Evolutionary conservation across 2,888 invertebrate species (phyloP), one percentile per base, ranked within the genome.

Genomic region (Dynastes hyllus): DNA sequence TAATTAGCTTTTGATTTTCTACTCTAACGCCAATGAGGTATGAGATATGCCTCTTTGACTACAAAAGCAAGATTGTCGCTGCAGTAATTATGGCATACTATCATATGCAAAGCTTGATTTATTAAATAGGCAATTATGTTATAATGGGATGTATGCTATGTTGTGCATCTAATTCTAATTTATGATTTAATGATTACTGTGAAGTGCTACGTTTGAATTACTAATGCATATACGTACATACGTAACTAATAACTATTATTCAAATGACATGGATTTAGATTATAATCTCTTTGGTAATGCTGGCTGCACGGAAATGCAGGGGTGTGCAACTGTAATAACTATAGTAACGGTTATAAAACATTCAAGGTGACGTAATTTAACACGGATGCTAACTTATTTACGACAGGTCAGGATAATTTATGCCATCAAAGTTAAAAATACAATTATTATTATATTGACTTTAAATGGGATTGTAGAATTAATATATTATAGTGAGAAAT

Each of bases 81-180:
- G 65, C 45, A 67, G 13, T 63, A 32, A 67, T 50, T 45, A 22
- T 50, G 45, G 45, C 37, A n/a, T 37, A 65, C 37, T 65, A 37
- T 32, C 2, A 16, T 67, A 50, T 67, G 67, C 67, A 67, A 50
- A 67, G 50, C 67, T 50, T 67, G 67, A 67, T 67, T 67, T 67
- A 67, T 67, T 50, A 67, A 67, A 67, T 50, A 67, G 45, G 67
- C 67, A 67, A 67, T 67, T 67, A 67, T 45, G 67, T 45, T 45
- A 16, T 67, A 67, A 67, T 67, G 9, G 45, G 67, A 67, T 67
- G 67, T 67, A 27, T 50, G 45, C 67, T 50, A 22, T 45, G 16
- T 27, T 22, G 50, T 67, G 22, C 50, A 27, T 67, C 45, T 67
- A 67, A 67, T 67, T 45, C 50, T 67, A 22, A 67, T 67, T 67